A percentile compares a stretch with the other conserved stretches of the same genome.
phyloP scores from a whole-genome alignment of 2,113 vertebrate species.

The Chionis minor region DNA sequence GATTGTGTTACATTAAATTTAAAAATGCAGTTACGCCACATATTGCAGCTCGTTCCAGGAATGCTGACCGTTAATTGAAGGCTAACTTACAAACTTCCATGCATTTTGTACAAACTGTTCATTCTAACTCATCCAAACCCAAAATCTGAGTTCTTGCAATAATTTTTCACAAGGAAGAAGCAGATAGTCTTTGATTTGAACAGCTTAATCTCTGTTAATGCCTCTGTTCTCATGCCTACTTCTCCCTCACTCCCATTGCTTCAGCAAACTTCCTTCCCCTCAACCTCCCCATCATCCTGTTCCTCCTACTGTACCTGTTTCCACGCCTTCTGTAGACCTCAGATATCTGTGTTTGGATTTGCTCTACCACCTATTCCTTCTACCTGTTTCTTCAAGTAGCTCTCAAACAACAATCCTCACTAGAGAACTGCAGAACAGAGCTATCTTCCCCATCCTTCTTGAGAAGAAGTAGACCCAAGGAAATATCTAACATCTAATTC shows the following conservation, averaged over 20 bases:
- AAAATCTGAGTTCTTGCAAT: background rate
- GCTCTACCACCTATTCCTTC: background rate
- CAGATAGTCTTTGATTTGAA: background rate
- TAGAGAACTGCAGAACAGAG: background rate
- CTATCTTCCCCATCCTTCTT: background rate
- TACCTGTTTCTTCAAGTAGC: background rate
- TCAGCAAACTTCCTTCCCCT: background rate
- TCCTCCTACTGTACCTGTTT: background rate
- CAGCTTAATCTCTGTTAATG: background rate
- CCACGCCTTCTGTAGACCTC: background rate
- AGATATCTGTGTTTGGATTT: background rate
- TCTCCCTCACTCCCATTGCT: background rate
- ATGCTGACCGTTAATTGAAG: background rate
- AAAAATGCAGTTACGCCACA: background rate
- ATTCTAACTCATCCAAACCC: background rate
- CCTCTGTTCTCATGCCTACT: background rate
- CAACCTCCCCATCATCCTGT: background rate
- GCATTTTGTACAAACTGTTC: background rate
- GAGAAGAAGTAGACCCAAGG: background rate
- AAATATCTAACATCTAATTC: background rate
- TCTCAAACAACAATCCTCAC: background rate
- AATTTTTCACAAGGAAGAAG: background rate
- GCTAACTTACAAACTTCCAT: background rate
- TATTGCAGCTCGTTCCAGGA: background rate
- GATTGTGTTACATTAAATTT: background rate